phyloP scores from a whole-genome alignment of 2,113 vertebrate genomes.

The Zosterops borbonicus region DNA sequence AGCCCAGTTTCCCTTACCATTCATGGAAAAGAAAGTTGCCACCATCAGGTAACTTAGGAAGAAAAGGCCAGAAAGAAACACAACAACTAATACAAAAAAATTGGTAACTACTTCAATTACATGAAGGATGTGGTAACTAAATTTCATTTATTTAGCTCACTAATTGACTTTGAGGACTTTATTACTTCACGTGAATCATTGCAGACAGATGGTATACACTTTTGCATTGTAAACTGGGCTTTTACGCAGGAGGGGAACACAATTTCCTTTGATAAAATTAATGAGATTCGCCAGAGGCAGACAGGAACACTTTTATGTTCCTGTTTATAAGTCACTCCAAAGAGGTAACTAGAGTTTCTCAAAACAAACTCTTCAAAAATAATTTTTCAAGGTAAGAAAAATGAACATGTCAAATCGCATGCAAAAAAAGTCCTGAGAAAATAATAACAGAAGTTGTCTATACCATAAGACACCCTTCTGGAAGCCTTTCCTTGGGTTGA shows the following conservation, averaged over 20 bases:
- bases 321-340: conserved; percentile 19
- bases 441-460: neutral
- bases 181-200: neutral
- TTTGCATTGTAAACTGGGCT: neutral
- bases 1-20: neutral
- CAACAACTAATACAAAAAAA: neutral
- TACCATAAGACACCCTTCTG: accelerated
- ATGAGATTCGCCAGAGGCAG: neutral
- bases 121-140: neutral
- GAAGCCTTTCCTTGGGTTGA: neutral
- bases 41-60: neutral
- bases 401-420: neutral
- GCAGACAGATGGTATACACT: neutral
- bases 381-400: neutral
- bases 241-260: neutral
- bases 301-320: conserved; percentile 20
- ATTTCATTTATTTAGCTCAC: neutral
- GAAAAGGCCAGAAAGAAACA: neutral
- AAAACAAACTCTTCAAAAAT: conserved; percentile 8
- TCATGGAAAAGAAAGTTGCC: neutral
- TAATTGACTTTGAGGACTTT: neutral
- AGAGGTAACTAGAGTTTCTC: neutral
- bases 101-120: neutral
- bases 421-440: neutral
- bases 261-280: conserved; percentile 46